A percentile compares a stretch with the other conserved stretches of the same genome.
These are phyloP conservation scores for Stenopsyche tienmushanensis DNA, from an alignment of 1,140 invertebrate species.

Conservation along the genomic window DNA sequence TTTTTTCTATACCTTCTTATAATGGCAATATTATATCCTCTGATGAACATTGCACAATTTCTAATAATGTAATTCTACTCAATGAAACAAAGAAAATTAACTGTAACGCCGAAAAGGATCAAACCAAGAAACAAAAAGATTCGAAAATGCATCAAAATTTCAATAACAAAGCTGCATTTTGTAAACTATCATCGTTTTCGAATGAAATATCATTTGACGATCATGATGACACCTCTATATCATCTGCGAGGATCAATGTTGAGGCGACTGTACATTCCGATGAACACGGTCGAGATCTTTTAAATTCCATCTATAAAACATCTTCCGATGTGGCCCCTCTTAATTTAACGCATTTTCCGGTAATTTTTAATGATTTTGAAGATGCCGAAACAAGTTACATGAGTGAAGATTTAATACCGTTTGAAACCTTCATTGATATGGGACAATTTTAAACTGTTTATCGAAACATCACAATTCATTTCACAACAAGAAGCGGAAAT, in stretches of 20 bases:
- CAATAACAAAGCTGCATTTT: conserved; percentile 27
- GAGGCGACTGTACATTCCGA: neutral
- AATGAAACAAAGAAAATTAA: neutral
- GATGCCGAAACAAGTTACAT: conserved; percentile 27
- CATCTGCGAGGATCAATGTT: neutral
- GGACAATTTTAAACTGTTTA: conserved; percentile 32
- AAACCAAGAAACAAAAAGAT: conserved; percentile 30
- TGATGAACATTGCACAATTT: neutral
- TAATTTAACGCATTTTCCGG: neutral
- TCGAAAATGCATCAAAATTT: conserved; percentile 33
- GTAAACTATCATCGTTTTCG: conserved; percentile 37
- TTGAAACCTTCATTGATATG: conserved; percentile 41
- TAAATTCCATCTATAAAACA: neutral
- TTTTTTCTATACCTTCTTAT: conserved; percentile 6
- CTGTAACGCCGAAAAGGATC: neutral
- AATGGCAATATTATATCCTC: conserved; percentile 10
- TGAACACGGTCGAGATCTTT: neutral
- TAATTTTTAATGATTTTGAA: conserved; percentile 1
- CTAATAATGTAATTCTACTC: neutral
- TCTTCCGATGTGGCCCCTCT: neutral
- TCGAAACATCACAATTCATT: too few species aligned
- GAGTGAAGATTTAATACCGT: conserved; percentile 38
- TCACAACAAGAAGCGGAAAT: too few species aligned
- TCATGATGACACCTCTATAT: neutral
- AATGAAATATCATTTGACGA: conserved; percentile 38